Percentiles rank a stretch among this genome's conserved stretches.
Conservation (phyloP, 1,140 invertebrate species). For the Aphis gossypii region DNA sequence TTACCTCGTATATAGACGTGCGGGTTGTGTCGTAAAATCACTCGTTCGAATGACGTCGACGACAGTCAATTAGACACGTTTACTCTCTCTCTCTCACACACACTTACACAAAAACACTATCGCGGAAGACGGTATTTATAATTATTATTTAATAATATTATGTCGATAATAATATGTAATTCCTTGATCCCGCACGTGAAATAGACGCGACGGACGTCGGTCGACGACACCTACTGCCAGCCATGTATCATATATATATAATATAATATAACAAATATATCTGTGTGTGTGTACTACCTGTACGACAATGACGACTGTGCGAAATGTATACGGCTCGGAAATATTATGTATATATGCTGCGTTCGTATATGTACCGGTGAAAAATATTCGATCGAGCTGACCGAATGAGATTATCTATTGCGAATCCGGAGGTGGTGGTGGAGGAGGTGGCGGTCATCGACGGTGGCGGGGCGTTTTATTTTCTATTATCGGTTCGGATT, state of each 20-base stretch:
- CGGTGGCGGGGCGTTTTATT: background rate
- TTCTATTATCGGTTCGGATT: slow-evolving; percentile 2
- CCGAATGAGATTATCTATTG: background rate
- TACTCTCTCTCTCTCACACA: background rate
- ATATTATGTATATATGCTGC: background rate
- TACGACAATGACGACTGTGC: background rate
- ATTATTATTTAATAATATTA: background rate
- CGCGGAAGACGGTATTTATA: background rate
- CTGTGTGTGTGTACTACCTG: background rate
- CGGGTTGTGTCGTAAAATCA: background rate
- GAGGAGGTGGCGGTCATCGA: background rate
- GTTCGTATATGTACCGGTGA: background rate
- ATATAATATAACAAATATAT: background rate
- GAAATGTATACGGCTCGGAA: background rate
- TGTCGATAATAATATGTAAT: background rate
- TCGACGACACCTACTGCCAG: background rate
- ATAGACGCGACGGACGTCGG: background rate
- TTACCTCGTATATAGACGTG: background rate
- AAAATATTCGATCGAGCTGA: background rate
- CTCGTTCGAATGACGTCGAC: background rate
- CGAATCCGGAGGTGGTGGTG: background rate
- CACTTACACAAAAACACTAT: background rate
- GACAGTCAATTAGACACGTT: background rate
- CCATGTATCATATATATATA: background rate
- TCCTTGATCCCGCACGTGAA: background rate